phyloP scores from a whole-genome alignment of 1,140 invertebrate species.

The Lepidurus arcticus region DNA sequence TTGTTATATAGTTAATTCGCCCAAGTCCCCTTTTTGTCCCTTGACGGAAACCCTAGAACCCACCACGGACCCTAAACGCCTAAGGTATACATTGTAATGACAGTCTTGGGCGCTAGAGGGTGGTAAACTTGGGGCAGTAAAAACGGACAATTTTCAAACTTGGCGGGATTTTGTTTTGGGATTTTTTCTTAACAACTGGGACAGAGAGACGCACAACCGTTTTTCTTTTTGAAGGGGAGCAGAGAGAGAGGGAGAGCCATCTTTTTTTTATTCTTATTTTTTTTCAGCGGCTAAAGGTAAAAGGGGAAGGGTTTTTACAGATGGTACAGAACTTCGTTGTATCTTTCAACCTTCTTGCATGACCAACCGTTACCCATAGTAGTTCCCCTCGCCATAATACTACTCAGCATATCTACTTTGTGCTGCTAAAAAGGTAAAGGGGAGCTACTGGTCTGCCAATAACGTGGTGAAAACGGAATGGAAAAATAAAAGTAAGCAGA shows the following conservation, averaged over 20 bases:
- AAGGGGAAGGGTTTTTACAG: neutral
- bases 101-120: neutral
- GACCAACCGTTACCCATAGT: neutral
- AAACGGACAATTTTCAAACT: neutral
- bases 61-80: neutral
- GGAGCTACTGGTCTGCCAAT: neutral
- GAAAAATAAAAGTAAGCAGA: neutral
- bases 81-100: neutral
- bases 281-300: neutral
- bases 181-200: neutral
- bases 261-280: neutral
- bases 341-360: constrained; percentile 14
- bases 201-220: neutral
- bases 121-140: neutral
- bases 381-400: neutral
- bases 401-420: neutral
- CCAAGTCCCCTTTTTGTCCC: neutral
- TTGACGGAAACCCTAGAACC: neutral
- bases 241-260: neutral
- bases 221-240: neutral
- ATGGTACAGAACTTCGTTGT: constrained; percentile 21
- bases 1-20: constrained; percentile 1
- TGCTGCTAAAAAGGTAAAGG: constrained; percentile 2
- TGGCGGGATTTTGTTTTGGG: neutral
- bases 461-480: neutral